Evolutionary conservation across 1,140 invertebrate species (phyloP), one percentile per base, ranked within the genome.

Genomic region (Mylabris phalerata): DNA sequence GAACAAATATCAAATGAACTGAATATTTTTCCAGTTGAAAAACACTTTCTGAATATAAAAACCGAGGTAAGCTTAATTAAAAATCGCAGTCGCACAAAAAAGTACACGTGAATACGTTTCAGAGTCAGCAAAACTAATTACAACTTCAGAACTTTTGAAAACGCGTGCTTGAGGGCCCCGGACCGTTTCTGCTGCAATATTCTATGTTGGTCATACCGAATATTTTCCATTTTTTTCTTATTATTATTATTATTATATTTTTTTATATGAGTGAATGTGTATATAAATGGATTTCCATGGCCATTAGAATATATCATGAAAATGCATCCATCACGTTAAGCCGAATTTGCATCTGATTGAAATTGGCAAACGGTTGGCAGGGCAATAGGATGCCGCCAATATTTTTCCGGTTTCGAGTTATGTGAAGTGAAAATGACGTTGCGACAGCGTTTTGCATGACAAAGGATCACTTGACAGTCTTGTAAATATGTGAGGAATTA

Each of bases 401-500:
- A 67, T 69, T 72, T 71, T 66, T 65, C 64, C 62, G 68, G 71
- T 67, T 55, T 67, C 54, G 54, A 54, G 65, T 63, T 65, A 66
- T 64, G 65, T 69, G 62, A 67, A 68, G 68, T 70, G 70, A 73
- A 73, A 70, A 72, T 74, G 71, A 74, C 71, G 71, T 71, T 70
- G 73, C 73, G 73, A 74, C 73, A 74, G 67, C 68, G 64, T 69
- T 74, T 74, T 74, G 70, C 73, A 74, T 74, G 68, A 74, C 71
- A 74, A 74, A 74, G 71, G 71, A 67, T 69, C 65, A 63, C 71
- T 74, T 70, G 71, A 73, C 71, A 70, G 70, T 65, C 66, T 64
- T 66, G 72, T 74, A 73, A 73, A 74, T 74, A 74, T 71, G 71
- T 71, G 70, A 64, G 64, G 73, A 74, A 74, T 74, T 74, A 74